Percentiles rank a stretch among this genome's conserved stretches.
phyloP scores from a whole-genome alignment of 2,797 vertebrate genomes.

The Acridotheres tristis region DNA sequence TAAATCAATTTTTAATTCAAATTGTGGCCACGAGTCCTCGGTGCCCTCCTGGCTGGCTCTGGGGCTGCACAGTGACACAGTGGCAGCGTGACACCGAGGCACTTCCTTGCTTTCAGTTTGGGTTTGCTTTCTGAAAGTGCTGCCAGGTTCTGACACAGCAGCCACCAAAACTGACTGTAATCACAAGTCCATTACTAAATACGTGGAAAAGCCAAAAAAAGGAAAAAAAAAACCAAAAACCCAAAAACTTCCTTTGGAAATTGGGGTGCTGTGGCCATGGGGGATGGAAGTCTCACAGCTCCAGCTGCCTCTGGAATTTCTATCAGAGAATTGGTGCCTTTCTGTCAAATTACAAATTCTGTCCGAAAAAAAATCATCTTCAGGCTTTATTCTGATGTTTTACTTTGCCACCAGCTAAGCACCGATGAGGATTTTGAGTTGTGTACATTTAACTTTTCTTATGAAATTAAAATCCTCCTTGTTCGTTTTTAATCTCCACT shows the following conservation, averaged over 20 bases:
- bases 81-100: rapidly evolving
- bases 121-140: not conserved
- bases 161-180: not conserved
- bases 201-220: not conserved
- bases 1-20: not conserved
- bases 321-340: not conserved
- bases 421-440: not conserved
- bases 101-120: conserved; percentile 12
- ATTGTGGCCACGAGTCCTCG: rapidly evolving
- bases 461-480: not conserved
- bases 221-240: not conserved
- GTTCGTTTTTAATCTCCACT: not conserved
- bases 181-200: not conserved
- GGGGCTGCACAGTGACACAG: not conserved
- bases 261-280: not conserved
- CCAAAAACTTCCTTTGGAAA: not conserved
- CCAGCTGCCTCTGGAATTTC: not conserved
- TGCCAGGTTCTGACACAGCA: not conserved
- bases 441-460: not conserved
- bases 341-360: not conserved
- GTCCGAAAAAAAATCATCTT: not conserved
- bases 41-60: not conserved
- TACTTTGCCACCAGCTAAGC: not conserved
- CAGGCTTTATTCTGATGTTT: not conserved
- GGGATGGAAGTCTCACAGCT: not conserved